Conservation (phyloP, 2,113 vertebrate genomes). For the Acanthochromis polyacanthus region DNA sequence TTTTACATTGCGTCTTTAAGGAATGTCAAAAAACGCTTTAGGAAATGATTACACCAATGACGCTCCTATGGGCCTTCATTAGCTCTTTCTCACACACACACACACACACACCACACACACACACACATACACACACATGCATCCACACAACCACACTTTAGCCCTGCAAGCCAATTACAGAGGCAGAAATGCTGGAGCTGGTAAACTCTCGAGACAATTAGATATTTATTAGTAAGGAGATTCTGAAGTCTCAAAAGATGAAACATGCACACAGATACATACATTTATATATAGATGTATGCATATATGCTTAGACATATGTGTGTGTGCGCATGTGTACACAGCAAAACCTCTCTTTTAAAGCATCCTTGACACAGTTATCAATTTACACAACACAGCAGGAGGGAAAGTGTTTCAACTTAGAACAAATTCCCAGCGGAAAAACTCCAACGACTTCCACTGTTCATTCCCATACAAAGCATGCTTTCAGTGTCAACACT, state of each 20-base stretch:
- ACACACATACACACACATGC: conserved; percentile 4
- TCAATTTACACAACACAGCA: not conserved
- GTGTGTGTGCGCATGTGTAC: not conserved
- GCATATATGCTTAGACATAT: not conserved
- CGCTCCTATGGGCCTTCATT: conserved; percentile 56
- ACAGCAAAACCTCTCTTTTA: not conserved
- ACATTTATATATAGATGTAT: not conserved
- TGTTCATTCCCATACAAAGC: too few relatives aligned
- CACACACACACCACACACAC: too few relatives aligned
- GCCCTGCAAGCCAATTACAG: conserved; percentile 58
- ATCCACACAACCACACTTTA: conserved; percentile 23
- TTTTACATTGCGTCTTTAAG: conserved; percentile 43
- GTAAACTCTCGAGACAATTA: conserved; percentile 54
- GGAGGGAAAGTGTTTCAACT: not conserved
- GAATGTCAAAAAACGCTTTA: conserved; percentile 52
- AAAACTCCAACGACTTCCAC: not conserved
- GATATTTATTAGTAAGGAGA: conserved; percentile 54
- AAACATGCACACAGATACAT: conserved; percentile 9
- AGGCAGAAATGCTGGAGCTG: conserved; percentile 31
- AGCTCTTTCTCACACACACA: conserved; percentile 25
- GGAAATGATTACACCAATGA: conserved; percentile 63
- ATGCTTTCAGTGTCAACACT: too few relatives aligned
- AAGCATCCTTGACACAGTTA: not conserved
- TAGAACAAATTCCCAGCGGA: not conserved
- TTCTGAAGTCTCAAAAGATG: conserved; percentile 26